phyloP scores from a whole-genome alignment of 35 echinoderm and acorn worm genomes.

The Apostichopus californicus region DNA sequence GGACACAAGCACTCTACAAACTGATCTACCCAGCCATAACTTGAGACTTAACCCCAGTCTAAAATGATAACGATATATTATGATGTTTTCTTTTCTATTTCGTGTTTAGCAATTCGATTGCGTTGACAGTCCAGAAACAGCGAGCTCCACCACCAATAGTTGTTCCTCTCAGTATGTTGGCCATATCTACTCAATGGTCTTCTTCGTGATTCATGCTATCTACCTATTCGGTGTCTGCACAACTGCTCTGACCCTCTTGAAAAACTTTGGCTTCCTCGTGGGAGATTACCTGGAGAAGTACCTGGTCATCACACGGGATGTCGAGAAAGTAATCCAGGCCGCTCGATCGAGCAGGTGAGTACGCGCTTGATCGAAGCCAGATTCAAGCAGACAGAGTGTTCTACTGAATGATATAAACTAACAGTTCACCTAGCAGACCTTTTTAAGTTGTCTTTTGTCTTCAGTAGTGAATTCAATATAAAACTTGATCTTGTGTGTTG shows the following conservation, averaged over 20 bases:
- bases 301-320: conserved; percentile 84
- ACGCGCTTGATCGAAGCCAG: too few relatives aligned
- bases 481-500: not conserved
- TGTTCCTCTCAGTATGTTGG: conserved; percentile 42
- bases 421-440: too few relatives aligned
- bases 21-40: too few relatives aligned
- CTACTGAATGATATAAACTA: too few relatives aligned
- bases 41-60: too few relatives aligned
- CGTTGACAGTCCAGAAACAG: conserved; percentile 1
- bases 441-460: too few relatives aligned
- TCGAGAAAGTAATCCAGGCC: conserved; percentile 87
- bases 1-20: not conserved
- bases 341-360: conserved; percentile 85
- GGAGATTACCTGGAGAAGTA: conserved; percentile 82
- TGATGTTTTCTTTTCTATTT: not conserved
- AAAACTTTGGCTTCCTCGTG: conserved; percentile 78
- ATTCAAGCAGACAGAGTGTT: too few relatives aligned
- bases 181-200: conserved; percentile 66
- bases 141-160: conserved; percentile 43
- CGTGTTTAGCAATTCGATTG: conserved; percentile 61
- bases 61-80: too few relatives aligned
- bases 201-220: conserved; percentile 76
- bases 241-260: conserved; percentile 58
- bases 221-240: conserved; percentile 81
- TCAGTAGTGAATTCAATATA: not conserved